phyloP scores from a whole-genome alignment of 1,140 invertebrate species.

The Triops longicaudatus region DNA sequence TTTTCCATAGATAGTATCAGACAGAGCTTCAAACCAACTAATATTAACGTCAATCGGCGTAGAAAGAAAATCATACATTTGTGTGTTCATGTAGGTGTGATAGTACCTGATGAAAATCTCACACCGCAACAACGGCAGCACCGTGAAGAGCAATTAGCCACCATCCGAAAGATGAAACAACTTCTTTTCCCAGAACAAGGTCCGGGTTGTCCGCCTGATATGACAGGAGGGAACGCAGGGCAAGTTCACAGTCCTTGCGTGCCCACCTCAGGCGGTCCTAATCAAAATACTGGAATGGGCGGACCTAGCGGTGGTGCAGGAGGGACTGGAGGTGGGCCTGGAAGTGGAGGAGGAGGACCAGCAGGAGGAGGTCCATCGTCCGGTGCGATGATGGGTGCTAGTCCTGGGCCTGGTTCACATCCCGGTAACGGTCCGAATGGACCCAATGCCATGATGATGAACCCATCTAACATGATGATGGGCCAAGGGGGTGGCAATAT shows the following conservation, averaged over 20 bases:
- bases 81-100: slow-evolving; percentile 46
- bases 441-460: slow-evolving; percentile 30
- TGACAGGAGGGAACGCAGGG: slow-evolving; percentile 33
- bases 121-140: slow-evolving; percentile 92
- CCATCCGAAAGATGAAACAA: slow-evolving; percentile 83
- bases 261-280: slow-evolving; percentile 29
- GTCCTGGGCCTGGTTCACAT: slow-evolving; percentile 19
- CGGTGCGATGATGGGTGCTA: slow-evolving; percentile 30
- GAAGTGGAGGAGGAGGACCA: slow-evolving; percentile 31
- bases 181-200: slow-evolving; percentile 77
- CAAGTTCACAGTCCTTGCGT: slow-evolving; percentile 36
- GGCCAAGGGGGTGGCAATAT: slow-evolving; percentile 28
- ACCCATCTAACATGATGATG: slow-evolving; percentile 34
- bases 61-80: background rate
- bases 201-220: slow-evolving; percentile 31
- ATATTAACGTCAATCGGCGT: background rate
- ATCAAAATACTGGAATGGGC: slow-evolving; percentile 32
- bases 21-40: background rate
- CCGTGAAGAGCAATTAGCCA: slow-evolving; percentile 82
- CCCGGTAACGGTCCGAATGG: slow-evolving; percentile 18
- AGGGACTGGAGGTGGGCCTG: slow-evolving; percentile 15
- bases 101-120: slow-evolving; percentile 91
- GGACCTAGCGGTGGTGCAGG: slow-evolving; percentile 31
- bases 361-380: slow-evolving; percentile 36
- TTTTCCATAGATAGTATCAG: too few relatives aligned